Conservation (phyloP, 2,113 vertebrate species). For the Pluvianellus socialis region DNA sequence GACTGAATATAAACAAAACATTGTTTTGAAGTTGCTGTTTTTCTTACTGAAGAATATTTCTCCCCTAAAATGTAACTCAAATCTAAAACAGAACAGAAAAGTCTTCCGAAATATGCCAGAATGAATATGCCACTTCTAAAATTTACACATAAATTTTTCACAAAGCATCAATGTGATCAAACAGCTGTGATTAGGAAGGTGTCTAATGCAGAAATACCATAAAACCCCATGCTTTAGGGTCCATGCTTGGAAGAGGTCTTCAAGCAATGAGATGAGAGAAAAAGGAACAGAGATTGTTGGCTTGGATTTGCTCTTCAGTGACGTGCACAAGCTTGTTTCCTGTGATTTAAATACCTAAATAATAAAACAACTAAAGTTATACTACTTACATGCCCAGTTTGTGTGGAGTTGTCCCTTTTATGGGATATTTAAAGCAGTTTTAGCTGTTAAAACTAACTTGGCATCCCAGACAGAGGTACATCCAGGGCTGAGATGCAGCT, state of each 20-base stretch:
- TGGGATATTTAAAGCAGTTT: background rate
- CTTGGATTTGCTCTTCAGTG: background rate
- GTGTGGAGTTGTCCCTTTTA: background rate
- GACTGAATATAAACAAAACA: conserved; percentile 4
- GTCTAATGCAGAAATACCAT: background rate
- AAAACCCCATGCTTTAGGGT: background rate
- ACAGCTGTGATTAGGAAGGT: background rate
- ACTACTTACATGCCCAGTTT: background rate
- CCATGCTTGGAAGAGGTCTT: background rate
- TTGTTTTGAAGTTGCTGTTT: conserved; percentile 1
- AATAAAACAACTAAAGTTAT: background rate
- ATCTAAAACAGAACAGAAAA: background rate
- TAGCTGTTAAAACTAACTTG: background rate
- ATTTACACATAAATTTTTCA: background rate
- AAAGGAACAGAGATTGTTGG: background rate
- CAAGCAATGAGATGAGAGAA: background rate
- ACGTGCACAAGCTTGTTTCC: background rate
- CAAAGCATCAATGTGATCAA: background rate
- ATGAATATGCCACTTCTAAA: background rate
- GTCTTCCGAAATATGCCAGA: background rate
- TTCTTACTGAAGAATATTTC: background rate
- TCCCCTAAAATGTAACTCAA: background rate
- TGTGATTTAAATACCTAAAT: background rate
- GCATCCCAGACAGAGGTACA: background rate
- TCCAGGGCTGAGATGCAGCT: background rate